phyloP scores from a whole-genome alignment of 2,888 invertebrate species.

The Cerceris ruficornis region DNA sequence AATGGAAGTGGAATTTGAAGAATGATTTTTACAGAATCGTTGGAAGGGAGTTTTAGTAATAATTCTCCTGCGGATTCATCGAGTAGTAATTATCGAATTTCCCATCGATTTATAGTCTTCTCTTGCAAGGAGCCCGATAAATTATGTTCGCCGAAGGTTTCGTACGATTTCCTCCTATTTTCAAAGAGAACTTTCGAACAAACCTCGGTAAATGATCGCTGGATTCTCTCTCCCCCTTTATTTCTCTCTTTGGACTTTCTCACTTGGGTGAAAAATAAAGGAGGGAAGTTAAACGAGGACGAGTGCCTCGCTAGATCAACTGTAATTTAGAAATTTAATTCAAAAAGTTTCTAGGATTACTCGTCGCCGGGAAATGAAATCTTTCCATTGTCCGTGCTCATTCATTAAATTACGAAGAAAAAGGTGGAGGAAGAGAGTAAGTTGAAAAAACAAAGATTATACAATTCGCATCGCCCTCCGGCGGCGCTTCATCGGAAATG shows the following conservation, averaged over 20 bases:
- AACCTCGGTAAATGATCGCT: conserved; percentile 38
- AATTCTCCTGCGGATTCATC: background rate
- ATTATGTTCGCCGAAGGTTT: conserved; percentile 36
- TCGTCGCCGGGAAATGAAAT: conserved; percentile 42
- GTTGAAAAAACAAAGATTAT: background rate
- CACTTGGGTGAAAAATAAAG: conserved; percentile 37
- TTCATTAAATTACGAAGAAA: conserved; percentile 13
- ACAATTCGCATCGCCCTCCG: background rate
- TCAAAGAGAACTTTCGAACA: conserved; percentile 34
- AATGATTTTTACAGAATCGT: too few relatives aligned
- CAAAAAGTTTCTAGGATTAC: conserved; percentile 62
- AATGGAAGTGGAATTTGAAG: too few relatives aligned
- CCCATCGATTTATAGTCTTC: conserved; percentile 23
- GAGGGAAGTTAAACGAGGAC: conserved; percentile 34
- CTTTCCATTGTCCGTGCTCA: conserved; percentile 29
- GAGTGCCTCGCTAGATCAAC: conserved; percentile 42
- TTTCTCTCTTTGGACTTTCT: conserved; percentile 19
- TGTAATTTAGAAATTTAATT: conserved; percentile 71
- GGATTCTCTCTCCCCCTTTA: conserved; percentile 23
- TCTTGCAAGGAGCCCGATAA: conserved; percentile 30
- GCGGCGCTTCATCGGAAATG: background rate
- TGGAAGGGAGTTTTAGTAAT: too few relatives aligned
- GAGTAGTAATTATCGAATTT: background rate
- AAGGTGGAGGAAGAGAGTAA: conserved; percentile 6
- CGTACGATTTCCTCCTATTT: conserved; percentile 28